A percentile compares a stretch with the other conserved stretches of the same genome.
Evolutionary conservation across 2,888 invertebrate species (phyloP).

Genomic region (Pseudoips prasinana): DNA sequence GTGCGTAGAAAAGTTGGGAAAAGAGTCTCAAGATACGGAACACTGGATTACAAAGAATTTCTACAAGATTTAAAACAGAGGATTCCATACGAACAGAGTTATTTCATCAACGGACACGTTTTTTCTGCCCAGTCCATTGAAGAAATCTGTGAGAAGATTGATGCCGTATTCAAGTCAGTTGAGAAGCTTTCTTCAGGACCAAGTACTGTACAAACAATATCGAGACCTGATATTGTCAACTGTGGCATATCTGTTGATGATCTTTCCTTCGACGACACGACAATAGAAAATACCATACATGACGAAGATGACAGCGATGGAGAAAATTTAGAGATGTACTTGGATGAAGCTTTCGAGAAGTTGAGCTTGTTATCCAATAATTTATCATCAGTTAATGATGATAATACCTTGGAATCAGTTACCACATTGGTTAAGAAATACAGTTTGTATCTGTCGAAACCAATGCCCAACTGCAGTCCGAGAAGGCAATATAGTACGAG

Average conservation of each 20-base stretch:
- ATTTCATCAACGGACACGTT: too few species aligned
- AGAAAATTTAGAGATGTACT: too few species aligned
- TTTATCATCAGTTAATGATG: not conserved
- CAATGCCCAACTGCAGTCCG: constrained; percentile 40
- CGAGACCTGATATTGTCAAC: not conserved
- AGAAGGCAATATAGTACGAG: constrained; percentile 51
- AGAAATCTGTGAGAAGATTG: constrained; percentile 68
- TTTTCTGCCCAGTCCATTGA: too few species aligned
- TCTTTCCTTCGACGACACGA: too few species aligned
- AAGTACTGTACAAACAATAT: not conserved
- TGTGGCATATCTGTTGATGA: too few species aligned
- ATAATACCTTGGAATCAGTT: not conserved
- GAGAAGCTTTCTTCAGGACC: too few species aligned
- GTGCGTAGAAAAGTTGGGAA: constrained; percentile 57
- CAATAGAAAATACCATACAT: too few species aligned
- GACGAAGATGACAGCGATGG: constrained; percentile 6
- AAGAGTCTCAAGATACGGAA: constrained; percentile 48
- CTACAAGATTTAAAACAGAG: too few species aligned
- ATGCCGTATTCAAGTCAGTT: constrained; percentile 69
- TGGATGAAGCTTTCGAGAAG: constrained; percentile 66
- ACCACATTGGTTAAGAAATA: constrained; percentile 1
- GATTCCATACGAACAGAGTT: too few species aligned
- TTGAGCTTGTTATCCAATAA: constrained; percentile 46
- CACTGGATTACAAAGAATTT: too few species aligned
- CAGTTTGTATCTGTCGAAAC: not conserved